Base-by-base conservation (phyloP, 2,888 invertebrate species). In the Leucoptera coffeella region DNA sequence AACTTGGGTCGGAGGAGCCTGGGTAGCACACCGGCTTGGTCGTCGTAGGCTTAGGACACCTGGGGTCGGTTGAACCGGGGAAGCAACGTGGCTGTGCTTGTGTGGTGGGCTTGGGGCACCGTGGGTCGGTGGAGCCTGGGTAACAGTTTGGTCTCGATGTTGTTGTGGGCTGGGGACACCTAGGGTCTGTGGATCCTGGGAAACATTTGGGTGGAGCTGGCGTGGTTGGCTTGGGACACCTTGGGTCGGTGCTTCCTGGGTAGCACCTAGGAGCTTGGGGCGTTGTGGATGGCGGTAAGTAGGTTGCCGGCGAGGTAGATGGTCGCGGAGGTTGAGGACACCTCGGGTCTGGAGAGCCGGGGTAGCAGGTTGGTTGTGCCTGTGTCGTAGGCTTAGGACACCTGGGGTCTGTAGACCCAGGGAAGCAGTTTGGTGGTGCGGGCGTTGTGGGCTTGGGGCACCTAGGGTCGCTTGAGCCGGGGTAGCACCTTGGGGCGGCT, bases 261-360 rank as follows among this genome's bases (percentile, higher is more conserved):
- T 22, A 31, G 8, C 31, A 32, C 23, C 29, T 24, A 32, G 41
- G 28, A 12, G 37, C 34, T 3, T 28, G 20, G 7, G 42, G 30
- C 28, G 50, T 46, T 0, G 32, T 40, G 3, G 47, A 41, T n/a
- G 57, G 57, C 3, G 50, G 50, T 23, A 41, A 47, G 29, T 55
- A 55, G 2, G 34, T 34, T 2, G 46, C 42, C 7, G 34, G 34
- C 1, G 34, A 30, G 14, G 56, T 55, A 37, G 49, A 50, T 0
- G 40, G 35, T 11, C 28, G 30, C 4, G 45, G 44, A 22, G 49
- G 49, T 12, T 25, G n/a, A 1, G 36, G 36, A 23, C 36, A 36
- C 4, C 35, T 29, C 1, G 33, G 26, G 13, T 34, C 35, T 4
- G 31, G 47, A 42, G 28, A 43, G 30, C 13, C 48, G 40, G 33